Evolutionary conservation across 1,140 invertebrate genomes (phyloP), one percentile per base, ranked within the genome.

Genomic region (Archivesica marissinica): DNA sequence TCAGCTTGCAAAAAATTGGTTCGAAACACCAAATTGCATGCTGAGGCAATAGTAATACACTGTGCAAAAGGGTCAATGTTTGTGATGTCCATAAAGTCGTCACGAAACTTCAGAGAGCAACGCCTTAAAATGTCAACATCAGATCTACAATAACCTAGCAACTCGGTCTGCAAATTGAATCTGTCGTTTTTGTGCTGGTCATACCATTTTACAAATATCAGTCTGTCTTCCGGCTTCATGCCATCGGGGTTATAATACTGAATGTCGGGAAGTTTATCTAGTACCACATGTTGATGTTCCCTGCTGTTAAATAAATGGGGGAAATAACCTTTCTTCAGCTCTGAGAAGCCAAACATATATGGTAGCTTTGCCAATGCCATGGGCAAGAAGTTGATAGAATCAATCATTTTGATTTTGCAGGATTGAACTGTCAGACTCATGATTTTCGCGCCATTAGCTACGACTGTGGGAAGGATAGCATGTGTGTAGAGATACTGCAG

Each of bases 301-400:
- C 47, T 6, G 47, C 68, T 35, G 33, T 72, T 72, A 41, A 72
- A 72, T 20, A 72, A 38, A 44, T 72, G 68, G 6, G 68, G 38
- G 47, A 72, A 72, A 44, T 72, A 72, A n/a, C 68, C 68, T 44
- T 72, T 72, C 4, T n/a, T 41, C 47, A 72, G 47, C 35, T 72
- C 68, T 15, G 68, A 15, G 20, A 85, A 0, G 11, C 74, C 72
- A 41, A 50, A 85, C 25, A 44, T 44, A 23, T 75, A 47, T 2
- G 82, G 82, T n/a, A 85, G 23, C 2, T 76, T 39, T 6, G 38
- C 50, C n/a, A 85, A 38, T 11, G 50, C 56, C 72, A 77, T 41
- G 7, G 70, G 70, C 11, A 74, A 23, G 50, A 74, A 47, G 28
- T 74, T 44, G 23, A 76, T 54, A 20, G 41, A 74, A 50, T 74